Conservation (phyloP, 2,888 invertebrate genomes). For the Ferdinandea cuprea region DNA sequence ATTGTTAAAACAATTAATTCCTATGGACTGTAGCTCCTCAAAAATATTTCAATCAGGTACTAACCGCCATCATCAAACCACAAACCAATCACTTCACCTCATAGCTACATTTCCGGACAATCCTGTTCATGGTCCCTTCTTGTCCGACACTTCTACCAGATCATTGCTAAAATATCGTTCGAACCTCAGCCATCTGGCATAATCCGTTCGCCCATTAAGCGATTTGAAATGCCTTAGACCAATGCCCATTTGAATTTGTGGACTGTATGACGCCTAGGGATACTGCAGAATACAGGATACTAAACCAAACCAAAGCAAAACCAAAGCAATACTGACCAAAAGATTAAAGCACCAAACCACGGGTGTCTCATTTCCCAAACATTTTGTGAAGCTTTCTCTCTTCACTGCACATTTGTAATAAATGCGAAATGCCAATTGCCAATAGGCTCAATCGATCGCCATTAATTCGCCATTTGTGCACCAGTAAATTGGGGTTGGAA, state of each 20-base stretch:
- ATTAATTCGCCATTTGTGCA: slow-evolving; percentile 71
- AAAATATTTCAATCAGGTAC: not conserved
- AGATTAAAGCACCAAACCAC: slow-evolving; percentile 67
- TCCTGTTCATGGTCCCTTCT: slow-evolving; percentile 14
- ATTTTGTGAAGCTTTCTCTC: slow-evolving; percentile 6
- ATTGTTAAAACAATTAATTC: too few species aligned
- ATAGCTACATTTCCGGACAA: slow-evolving; percentile 17
- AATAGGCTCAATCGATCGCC: slow-evolving; percentile 73
- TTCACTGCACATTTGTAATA: slow-evolving; percentile 48
- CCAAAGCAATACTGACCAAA: slow-evolving; percentile 50
- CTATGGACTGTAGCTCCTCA: too few species aligned
- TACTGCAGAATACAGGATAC: too few species aligned
- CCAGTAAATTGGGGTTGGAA: slow-evolving; percentile 4
- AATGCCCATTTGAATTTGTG: slow-evolving; percentile 39
- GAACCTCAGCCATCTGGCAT: slow-evolving; percentile 40
- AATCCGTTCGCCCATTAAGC: slow-evolving; percentile 52
- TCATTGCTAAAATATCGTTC: slow-evolving; percentile 17
- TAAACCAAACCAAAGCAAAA: slow-evolving; percentile 42
- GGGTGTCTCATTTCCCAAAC: slow-evolving; percentile 64
- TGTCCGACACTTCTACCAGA: slow-evolving; percentile 1
- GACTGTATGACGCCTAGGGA: not conserved
- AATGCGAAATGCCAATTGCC: slow-evolving; percentile 72
- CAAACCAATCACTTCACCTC: not conserved
- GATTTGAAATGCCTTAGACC: slow-evolving; percentile 51
- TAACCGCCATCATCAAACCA: not conserved